Percentiles rank a stretch among this genome's conserved stretches.
These are phyloP conservation scores for Caenorhabditis sp. DNA, from an alignment of 2,888 invertebrate genomes.

Conservation along the genomic window DNA sequence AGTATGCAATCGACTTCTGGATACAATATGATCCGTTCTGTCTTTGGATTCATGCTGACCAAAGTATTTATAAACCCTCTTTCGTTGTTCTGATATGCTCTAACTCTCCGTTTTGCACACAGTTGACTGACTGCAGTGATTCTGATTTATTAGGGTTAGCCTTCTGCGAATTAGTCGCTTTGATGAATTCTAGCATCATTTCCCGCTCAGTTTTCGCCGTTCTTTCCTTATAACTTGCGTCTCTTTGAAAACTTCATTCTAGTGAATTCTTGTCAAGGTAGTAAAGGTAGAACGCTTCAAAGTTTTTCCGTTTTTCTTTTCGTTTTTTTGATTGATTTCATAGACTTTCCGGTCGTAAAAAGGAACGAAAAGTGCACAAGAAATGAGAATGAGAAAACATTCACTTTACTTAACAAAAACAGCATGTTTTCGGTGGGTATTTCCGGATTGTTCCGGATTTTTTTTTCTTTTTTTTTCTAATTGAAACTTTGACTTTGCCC, in stretches of 20 bases:
- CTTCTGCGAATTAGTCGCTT: constrained; percentile 6
- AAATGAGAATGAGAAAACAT: not conserved
- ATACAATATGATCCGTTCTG: constrained; percentile 44
- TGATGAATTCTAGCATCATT: not conserved
- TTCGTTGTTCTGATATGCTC: not conserved
- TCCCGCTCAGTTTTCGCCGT: not conserved
- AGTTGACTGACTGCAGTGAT: constrained; percentile 17
- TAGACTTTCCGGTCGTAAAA: not conserved
- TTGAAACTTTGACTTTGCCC: too few relatives aligned
- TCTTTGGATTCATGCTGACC: not conserved
- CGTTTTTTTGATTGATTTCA: not conserved
- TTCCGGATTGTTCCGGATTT: too few relatives aligned
- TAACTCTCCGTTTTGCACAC: constrained; percentile 1
- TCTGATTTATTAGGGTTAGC: not conserved
- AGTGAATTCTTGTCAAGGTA: too few relatives aligned
- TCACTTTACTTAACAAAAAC: not conserved
- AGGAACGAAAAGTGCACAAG: not conserved
- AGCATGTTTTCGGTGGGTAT: not conserved
- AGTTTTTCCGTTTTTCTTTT: not conserved
- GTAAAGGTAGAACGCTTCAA: too few relatives aligned
- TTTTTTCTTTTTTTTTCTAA: too few relatives aligned
- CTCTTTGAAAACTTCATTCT: too few relatives aligned
- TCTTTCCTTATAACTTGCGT: not conserved
- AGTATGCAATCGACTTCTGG: constrained; percentile 9
- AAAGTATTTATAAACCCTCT: constrained; percentile 25